phyloP scores from a whole-genome alignment of 1,140 invertebrate species.

The Paracyclopina nana region DNA sequence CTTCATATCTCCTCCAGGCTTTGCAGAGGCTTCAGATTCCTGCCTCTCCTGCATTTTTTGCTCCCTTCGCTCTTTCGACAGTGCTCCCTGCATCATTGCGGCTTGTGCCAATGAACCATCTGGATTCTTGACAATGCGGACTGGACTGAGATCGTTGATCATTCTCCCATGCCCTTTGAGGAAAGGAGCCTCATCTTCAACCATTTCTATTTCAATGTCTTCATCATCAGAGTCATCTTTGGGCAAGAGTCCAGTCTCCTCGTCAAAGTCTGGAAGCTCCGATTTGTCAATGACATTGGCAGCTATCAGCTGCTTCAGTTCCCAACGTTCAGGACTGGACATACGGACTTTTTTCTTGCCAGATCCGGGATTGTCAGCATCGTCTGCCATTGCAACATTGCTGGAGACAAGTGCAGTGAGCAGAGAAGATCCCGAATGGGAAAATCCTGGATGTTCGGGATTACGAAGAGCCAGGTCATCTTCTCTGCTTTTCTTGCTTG shows the following conservation, averaged over 20 bases:
- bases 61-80: slow-evolving; percentile 89
- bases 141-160: slow-evolving; percentile 76
- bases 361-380: slow-evolving; percentile 16
- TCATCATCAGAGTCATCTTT: slow-evolving; percentile 66
- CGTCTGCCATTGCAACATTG: slow-evolving; percentile 5
- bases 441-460: slow-evolving; percentile 67
- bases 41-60: slow-evolving; percentile 77
- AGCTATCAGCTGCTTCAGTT: slow-evolving; percentile 54
- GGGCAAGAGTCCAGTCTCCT: slow-evolving; percentile 49
- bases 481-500: slow-evolving; percentile 27
- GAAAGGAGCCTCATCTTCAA: slow-evolving; percentile 95
- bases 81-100: slow-evolving; percentile 96
- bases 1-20: slow-evolving; percentile 26
- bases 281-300: slow-evolving; percentile 62
- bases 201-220: slow-evolving; percentile 96
- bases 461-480: slow-evolving; percentile 53
- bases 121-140: slow-evolving; percentile 96
- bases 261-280: slow-evolving; percentile 77
- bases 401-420: slow-evolving; percentile 18
- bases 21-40: slow-evolving; percentile 57
- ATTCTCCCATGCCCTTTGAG: slow-evolving; percentile 58
- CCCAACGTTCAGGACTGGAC: slow-evolving; percentile 77
- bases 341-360: slow-evolving; percentile 41
- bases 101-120: slow-evolving; percentile 91
- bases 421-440: slow-evolving; percentile 22